phyloP scores from a whole-genome alignment of 2,888 invertebrate species.

The Linyphia triangularis region DNA sequence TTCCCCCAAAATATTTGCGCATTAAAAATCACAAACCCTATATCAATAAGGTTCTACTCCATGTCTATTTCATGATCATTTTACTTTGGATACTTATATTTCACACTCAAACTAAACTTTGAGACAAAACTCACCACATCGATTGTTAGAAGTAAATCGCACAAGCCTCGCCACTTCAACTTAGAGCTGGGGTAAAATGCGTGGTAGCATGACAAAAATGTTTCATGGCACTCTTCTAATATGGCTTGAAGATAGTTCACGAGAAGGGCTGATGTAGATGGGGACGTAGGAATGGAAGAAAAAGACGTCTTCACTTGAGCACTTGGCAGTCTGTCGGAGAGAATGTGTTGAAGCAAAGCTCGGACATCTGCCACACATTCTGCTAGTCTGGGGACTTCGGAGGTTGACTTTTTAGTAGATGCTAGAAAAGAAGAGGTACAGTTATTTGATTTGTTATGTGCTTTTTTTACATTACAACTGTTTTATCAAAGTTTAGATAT shows the following conservation, averaged over 20 bases:
- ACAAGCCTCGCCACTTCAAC: slow-evolving; percentile 94
- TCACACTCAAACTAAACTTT: neutral
- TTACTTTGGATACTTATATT: neutral
- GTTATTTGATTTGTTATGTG: too few species aligned
- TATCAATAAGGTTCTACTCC: neutral
- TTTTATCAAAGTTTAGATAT: too few species aligned
- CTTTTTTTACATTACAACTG: too few species aligned
- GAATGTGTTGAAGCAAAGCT: slow-evolving; percentile 88
- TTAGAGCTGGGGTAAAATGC: slow-evolving; percentile 96
- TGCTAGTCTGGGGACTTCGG: slow-evolving; percentile 88
- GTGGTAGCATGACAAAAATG: slow-evolving; percentile 94
- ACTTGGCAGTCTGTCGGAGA: slow-evolving; percentile 85
- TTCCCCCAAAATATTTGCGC: too few species aligned
- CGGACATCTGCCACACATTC: slow-evolving; percentile 92
- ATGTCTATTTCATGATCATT: neutral
- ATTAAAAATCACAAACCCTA: too few species aligned
- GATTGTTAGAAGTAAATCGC: slow-evolving; percentile 84
- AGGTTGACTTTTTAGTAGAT: slow-evolving; percentile 78
- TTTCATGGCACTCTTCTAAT: slow-evolving; percentile 92
- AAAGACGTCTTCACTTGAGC: slow-evolving; percentile 78
- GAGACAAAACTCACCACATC: slow-evolving; percentile 65
- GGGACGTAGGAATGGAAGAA: slow-evolving; percentile 49
- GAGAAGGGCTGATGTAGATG: slow-evolving; percentile 67
- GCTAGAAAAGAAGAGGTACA: slow-evolving; percentile 63
- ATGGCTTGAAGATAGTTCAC: slow-evolving; percentile 80